Evolutionary conservation across 2,888 invertebrate species (phyloP).

Genomic region (Eudemis profundana): DNA sequence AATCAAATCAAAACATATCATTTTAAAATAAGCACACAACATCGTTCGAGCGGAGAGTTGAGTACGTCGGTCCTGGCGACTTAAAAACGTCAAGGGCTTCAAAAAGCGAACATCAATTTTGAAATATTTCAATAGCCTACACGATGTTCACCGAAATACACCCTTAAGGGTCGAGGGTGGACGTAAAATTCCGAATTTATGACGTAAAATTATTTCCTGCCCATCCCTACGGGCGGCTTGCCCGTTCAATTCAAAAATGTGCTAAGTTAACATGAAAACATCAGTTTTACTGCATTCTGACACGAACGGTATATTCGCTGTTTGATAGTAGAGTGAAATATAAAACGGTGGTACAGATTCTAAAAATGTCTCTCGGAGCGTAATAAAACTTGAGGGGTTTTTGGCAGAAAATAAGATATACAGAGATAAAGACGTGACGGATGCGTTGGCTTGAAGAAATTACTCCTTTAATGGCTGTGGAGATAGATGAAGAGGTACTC

Average conservation of each 20-base stretch:
- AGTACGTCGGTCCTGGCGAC: no score
- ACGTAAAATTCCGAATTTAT: constrained; percentile 44
- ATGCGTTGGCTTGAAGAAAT: constrained; percentile 1
- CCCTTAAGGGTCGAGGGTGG: constrained; percentile 39
- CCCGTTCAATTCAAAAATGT: not conserved
- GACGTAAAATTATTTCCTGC: constrained; percentile 43
- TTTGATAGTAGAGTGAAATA: constrained; percentile 40
- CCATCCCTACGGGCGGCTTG: constrained; percentile 1
- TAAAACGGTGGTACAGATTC: constrained; percentile 39
- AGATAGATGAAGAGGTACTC: not conserved
- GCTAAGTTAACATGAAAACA: not conserved
- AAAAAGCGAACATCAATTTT: constrained; percentile 37
- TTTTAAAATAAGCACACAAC: no score
- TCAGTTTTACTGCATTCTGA: not conserved
- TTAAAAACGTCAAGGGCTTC: constrained; percentile 21
- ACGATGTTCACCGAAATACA: constrained; percentile 24
- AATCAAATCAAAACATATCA: no score
- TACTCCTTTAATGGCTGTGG: constrained; percentile 8
- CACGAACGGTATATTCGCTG: not conserved
- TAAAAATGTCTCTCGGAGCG: constrained; percentile 31
- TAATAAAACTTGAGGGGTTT: constrained; percentile 36
- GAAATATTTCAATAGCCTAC: constrained; percentile 36
- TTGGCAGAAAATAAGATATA: constrained; percentile 25
- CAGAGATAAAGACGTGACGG: not conserved
- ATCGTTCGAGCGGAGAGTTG: no score